phyloP scores from a whole-genome alignment of 2,797 vertebrate genomes.

The Falco biarmicus region DNA sequence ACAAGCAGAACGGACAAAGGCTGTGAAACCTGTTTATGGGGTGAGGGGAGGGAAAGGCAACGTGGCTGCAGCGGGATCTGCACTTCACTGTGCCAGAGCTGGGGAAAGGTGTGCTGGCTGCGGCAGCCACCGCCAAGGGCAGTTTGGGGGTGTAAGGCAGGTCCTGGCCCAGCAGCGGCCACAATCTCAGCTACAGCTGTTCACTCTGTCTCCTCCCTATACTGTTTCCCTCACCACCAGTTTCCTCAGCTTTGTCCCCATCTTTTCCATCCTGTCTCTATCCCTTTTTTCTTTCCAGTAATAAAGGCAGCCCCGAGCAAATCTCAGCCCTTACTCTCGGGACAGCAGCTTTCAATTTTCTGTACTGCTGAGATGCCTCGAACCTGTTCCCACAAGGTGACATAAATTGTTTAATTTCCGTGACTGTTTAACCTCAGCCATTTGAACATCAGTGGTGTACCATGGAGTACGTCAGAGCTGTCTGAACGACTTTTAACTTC shows the following conservation, averaged over 20 bases:
- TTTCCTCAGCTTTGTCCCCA: background rate
- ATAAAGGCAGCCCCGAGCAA: background rate
- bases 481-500: background rate
- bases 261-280: background rate
- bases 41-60: background rate
- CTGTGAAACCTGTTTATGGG: background rate
- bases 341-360: background rate
- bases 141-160: background rate
- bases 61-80: rapidly evolving
- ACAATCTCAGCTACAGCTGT: background rate
- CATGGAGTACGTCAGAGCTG: background rate
- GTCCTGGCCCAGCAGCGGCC: background rate
- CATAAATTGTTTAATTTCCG: background rate
- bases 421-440: background rate
- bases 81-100: background rate
- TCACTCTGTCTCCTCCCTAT: background rate
- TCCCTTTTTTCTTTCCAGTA: background rate
- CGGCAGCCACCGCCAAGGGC: background rate
- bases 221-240: background rate
- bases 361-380: background rate
- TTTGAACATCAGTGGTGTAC: background rate
- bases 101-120: background rate
- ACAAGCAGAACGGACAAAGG: background rate
- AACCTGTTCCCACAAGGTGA: background rate
- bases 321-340: background rate